Conservation (phyloP, 2,113 vertebrate species). For the Vulpes ferrilata region DNA sequence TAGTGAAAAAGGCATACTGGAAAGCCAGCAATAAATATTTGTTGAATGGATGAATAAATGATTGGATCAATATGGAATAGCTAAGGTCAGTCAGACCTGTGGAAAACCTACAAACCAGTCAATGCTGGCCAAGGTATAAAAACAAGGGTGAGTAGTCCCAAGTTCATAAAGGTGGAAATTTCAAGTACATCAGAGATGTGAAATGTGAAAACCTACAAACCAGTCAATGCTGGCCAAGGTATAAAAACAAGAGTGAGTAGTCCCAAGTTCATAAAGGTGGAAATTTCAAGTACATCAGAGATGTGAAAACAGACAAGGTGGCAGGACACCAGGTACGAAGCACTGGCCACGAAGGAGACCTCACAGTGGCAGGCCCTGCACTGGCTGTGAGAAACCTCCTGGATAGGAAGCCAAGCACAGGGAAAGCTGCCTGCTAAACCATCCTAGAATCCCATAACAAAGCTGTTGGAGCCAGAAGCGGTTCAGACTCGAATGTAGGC, state of each 20-base stretch:
- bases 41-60: neutral
- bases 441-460: neutral
- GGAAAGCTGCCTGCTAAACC: neutral
- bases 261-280: neutral
- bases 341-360: neutral
- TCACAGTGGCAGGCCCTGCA: rapidly evolving
- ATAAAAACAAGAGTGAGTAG: neutral
- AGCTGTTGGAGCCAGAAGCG: neutral
- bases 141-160: neutral
- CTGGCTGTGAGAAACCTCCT: neutral
- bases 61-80: neutral
- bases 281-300: neutral
- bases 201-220: neutral
- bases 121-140: neutral
- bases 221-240: neutral
- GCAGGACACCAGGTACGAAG: neutral
- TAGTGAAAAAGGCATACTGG: neutral
- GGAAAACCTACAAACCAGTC: neutral
- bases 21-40: neutral
- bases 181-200: neutral
- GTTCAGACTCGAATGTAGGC: neutral
- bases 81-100: neutral
- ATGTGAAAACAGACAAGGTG: neutral
- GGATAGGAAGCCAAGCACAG: neutral
- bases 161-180: neutral